Evolutionary conservation across 2,888 invertebrate genomes (phyloP), one percentile per base, ranked within the genome.

Genomic region (Cantharis rustica): DNA sequence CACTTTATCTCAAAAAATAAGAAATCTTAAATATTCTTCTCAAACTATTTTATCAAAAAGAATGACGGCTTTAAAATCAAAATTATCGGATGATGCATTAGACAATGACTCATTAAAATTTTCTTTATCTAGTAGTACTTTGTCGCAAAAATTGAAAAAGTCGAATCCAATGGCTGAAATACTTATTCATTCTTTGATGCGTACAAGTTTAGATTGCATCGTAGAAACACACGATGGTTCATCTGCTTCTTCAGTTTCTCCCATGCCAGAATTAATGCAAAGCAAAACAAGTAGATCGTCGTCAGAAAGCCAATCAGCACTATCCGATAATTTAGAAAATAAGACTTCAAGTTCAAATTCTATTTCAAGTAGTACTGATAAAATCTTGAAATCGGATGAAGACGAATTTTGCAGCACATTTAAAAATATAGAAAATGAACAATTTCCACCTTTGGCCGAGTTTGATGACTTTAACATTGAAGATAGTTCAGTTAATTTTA

Each of bases 91-190:
- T 31, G 89, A 90, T 47, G 89, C 88, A 77, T 86, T 87, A 81
- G 86, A 89, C 84, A 84, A 85, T 11, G 31, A 66, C 11, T 13
- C 13, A 80, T 88, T 90, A 80, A 80, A 90, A 80, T 91, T 89
- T 79, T 90, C 90, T 0, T 80, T 90, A 63, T 83, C 86, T 0
- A 90, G 90, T 79, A 86, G 89, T 4, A 86, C 87, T 69, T 31
- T 72, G 13, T 86, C 90, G 78, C 90, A 90, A 81, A 88, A 90
- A 83, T 84, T 88, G 2, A 78, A 81, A 71, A 91, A 90, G 81
- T 84, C 85, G 11, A 90, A 91, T 72, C 90, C 91, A 1, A 93
- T 94, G 90, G 93, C 93, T 0, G 91, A 93, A 13, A 89, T 93
- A 68, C 87, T 94, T 16, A 93, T 93, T 10, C 89, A 92, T 78